Evolutionary conservation across 2,888 invertebrate species (phyloP).

Genomic region (Choreutis nemorana): DNA sequence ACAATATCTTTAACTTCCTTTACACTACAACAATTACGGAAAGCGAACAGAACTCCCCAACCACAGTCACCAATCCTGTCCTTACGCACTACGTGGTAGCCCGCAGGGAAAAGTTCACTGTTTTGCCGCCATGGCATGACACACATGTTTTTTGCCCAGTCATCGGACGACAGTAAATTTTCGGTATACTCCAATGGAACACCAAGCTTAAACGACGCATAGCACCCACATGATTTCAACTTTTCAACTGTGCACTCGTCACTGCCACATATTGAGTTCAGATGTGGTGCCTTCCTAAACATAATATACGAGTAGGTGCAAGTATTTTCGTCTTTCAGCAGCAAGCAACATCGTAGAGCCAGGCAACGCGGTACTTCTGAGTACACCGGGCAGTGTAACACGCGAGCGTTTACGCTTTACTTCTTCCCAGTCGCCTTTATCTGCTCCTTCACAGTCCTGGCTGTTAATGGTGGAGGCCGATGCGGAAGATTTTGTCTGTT

Average conservation of each 20-base stretch:
- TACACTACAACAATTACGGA: neutral
- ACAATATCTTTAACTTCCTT: neutral
- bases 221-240: too few species aligned
- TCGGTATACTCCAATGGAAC: too few species aligned
- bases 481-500: too few species aligned
- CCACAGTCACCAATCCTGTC: neutral
- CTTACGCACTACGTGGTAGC: neutral
- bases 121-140: too few species aligned
- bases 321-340: constrained; percentile 1
- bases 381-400: neutral
- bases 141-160: too few species aligned
- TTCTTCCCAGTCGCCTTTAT: too few species aligned
- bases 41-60: constrained; percentile 1
- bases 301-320: constrained; percentile 6
- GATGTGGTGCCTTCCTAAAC: constrained; percentile 8
- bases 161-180: too few species aligned
- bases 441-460: too few species aligned
- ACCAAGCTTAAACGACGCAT: too few species aligned
- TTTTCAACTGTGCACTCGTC: neutral
- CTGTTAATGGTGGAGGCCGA: too few species aligned
- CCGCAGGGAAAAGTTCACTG: neutral
- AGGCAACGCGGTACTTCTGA: constrained; percentile 1
- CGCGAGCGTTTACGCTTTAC: too few species aligned
- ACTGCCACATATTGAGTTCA: too few species aligned
- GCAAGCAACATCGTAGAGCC: neutral